A percentile compares a stretch with the other conserved stretches of the same genome.
phyloP scores from a whole-genome alignment of 2,888 invertebrate genomes.

The Lysandra bellargus region DNA sequence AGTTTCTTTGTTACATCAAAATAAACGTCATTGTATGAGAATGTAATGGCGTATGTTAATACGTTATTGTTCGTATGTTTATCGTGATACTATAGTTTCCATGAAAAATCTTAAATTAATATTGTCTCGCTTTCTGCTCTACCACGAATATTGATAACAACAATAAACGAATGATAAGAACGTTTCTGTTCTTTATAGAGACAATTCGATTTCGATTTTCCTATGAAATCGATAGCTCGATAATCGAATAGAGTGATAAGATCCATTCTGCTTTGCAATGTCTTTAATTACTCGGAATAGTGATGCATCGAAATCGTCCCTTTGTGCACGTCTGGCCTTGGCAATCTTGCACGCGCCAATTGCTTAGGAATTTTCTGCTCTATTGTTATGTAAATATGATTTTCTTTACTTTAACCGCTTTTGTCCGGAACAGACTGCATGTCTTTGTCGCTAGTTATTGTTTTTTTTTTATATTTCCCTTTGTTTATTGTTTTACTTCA shows the following conservation, averaged over 20 bases:
- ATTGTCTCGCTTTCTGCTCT: background rate
- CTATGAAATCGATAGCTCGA: background rate
- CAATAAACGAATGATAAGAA: background rate
- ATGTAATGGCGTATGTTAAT: background rate
- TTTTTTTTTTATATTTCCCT: background rate
- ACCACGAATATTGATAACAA: constrained; percentile 16
- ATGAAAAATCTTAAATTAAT: background rate
- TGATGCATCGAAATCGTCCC: constrained; percentile 45
- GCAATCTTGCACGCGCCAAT: constrained; percentile 33
- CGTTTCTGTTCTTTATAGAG: background rate
- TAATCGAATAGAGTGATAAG: background rate
- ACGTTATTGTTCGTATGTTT: constrained; percentile 9
- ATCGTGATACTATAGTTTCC: background rate
- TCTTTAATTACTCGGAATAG: constrained; percentile 44
- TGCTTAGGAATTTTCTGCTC: constrained; percentile 36
- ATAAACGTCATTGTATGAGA: constrained; percentile 7
- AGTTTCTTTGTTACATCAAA: constrained; percentile 14
- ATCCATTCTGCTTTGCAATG: constrained; percentile 36
- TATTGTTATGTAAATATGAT: constrained; percentile 28
- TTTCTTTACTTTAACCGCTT: background rate
- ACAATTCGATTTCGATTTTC: background rate
- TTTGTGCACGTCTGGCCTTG: constrained; percentile 44
- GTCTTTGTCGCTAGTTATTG: constrained; percentile 30
- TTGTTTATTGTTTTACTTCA: background rate
- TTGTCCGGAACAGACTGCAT: constrained; percentile 36